Conservation (phyloP, 2,113 vertebrate genomes). For the Cryptomyrus ogoouensis region DNA sequence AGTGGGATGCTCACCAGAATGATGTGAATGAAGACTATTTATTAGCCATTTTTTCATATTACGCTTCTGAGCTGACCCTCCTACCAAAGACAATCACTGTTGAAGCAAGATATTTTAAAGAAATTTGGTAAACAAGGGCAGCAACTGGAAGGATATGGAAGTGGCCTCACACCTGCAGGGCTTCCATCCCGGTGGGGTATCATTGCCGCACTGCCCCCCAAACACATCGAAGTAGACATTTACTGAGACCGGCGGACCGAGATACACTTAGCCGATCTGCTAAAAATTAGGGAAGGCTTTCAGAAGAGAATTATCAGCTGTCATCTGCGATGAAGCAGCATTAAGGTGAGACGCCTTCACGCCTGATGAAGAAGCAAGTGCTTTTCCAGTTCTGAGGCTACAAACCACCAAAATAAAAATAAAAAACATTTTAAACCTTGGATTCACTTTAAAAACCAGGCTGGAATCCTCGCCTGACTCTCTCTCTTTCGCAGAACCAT, state of each 20-base stretch:
- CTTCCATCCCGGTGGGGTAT: not conserved
- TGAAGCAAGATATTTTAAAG: not conserved
- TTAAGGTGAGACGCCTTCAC: not conserved
- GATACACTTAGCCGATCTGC: not conserved
- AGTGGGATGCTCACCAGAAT: not conserved
- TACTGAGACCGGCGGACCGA: not conserved
- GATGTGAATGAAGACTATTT: not conserved
- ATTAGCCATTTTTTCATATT: not conserved
- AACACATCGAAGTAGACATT: not conserved
- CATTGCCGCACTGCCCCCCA: too few species aligned
- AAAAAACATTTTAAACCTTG: not conserved
- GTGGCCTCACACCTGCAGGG: not conserved
- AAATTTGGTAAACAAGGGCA: not conserved
- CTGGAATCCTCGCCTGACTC: not conserved
- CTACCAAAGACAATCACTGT: not conserved
- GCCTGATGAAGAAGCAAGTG: not conserved
- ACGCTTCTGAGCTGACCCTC: not conserved
- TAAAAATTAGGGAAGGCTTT: not conserved
- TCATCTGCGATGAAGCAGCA: not conserved
- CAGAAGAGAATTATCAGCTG: not conserved
- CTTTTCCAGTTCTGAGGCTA: not conserved
- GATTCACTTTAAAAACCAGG: not conserved
- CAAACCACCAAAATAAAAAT: not conserved
- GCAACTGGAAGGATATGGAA: not conserved
- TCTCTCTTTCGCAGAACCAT: not conserved